These are phyloP conservation scores for Tangara arthus DNA, from an alignment of 2,797 vertebrate genomes.

Conservation along the genomic window DNA sequence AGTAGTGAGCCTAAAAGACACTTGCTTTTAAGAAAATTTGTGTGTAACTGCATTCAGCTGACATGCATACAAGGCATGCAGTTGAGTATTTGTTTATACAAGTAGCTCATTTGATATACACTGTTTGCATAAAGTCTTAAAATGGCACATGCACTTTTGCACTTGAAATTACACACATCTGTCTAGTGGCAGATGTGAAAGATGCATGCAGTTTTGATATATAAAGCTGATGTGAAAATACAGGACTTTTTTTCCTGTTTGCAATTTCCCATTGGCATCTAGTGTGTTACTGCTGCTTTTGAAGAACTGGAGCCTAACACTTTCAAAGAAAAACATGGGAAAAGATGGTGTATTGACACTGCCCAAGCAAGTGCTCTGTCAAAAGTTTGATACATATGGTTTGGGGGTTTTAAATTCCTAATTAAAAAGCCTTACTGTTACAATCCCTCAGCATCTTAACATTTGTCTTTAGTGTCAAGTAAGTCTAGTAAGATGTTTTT, in stretches of 20 bases:
- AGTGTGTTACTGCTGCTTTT: neutral
- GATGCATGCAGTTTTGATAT: neutral
- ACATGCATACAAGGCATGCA: neutral
- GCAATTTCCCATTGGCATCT: neutral
- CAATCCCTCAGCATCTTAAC: neutral
- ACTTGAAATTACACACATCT: neutral
- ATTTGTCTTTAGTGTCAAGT: neutral
- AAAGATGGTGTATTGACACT: neutral
- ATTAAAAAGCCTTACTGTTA: neutral
- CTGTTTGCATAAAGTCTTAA: neutral
- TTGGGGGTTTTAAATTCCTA: neutral
- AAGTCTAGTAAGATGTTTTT: neutral
- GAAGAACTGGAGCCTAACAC: neutral
- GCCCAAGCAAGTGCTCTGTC: neutral
- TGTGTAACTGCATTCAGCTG: neutral
- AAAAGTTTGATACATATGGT: neutral
- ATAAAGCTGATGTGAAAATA: neutral
- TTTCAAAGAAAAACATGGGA: neutral
- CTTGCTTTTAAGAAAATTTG: slow-evolving; percentile 25
- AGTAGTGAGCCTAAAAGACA: neutral
- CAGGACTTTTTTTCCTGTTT: neutral
- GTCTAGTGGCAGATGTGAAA: neutral
- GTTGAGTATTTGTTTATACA: slow-evolving; percentile 28
- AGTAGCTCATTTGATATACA: neutral
- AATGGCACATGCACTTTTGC: slow-evolving; percentile 4